phyloP scores from a whole-genome alignment of 2,113 vertebrate species.

The Chloropsis cyanopogon region DNA sequence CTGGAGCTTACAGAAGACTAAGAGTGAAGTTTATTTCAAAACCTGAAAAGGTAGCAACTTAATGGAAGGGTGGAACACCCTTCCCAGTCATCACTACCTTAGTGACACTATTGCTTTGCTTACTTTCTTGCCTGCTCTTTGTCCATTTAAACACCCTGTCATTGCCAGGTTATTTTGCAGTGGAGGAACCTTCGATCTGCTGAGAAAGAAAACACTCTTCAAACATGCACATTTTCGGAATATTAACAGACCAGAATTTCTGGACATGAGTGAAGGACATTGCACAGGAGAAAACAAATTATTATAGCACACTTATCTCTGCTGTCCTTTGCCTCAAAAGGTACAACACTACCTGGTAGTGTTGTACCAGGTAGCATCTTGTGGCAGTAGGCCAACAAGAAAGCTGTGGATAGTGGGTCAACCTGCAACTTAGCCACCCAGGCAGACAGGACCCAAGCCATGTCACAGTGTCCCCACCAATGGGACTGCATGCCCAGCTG shows the following conservation, averaged over 20 bases:
- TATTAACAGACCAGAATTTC: background rate
- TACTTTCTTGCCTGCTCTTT: background rate
- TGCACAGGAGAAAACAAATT: background rate
- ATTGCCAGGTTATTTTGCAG: background rate
- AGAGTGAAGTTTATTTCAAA: background rate
- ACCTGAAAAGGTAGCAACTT: background rate
- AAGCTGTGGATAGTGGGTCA: background rate
- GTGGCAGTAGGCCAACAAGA: background rate
- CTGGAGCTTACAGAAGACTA: background rate
- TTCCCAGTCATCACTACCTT: background rate
- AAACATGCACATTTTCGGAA: background rate
- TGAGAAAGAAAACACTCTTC: background rate
- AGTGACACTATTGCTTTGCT: background rate
- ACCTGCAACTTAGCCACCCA: background rate
- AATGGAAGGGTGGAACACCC: background rate
- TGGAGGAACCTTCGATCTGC: background rate
- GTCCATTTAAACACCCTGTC: background rate
- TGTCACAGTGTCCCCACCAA: background rate
- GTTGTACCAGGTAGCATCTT: background rate
- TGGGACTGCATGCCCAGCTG: accelerated
- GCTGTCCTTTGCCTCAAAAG: background rate
- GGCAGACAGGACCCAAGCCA: background rate
- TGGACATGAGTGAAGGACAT: background rate
- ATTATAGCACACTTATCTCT: background rate
- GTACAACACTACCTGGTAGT: background rate